These are phyloP conservation scores for Caranx ignobilis DNA, from an alignment of 2,113 vertebrate species.

Conservation along the genomic window DNA sequence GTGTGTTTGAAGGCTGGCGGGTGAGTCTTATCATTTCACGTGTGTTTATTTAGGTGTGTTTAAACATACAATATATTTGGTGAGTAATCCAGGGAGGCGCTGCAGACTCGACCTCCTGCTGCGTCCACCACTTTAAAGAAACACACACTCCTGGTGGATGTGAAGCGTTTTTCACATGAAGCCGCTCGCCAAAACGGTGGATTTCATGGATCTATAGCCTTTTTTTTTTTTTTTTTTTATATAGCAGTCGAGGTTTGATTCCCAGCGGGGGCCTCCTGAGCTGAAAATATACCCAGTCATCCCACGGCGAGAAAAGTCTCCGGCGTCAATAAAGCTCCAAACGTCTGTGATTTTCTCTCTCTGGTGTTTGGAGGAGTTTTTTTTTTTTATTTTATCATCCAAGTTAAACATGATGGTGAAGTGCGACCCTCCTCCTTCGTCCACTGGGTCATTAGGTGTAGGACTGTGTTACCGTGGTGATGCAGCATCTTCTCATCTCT, in stretches of 20 bases:
- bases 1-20: constrained; percentile 2
- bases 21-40: constrained; percentile 12
- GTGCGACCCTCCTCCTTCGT: constrained; percentile 50
- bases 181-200: constrained; percentile 31
- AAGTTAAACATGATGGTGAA: constrained; percentile 9
- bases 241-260: constrained; percentile 42
- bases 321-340: background rate
- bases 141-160: constrained; percentile 8
- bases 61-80: background rate
- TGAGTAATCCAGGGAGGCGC: constrained; percentile 11
- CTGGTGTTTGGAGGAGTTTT: background rate
- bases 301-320: constrained; percentile 13
- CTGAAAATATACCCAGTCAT: constrained; percentile 32
- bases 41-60: constrained; percentile 28
- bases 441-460: constrained; percentile 73
- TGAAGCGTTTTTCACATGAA: constrained; percentile 41
- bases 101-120: constrained; percentile 26
- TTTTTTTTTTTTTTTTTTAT: background rate
- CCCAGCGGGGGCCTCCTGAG: constrained; percentile 31
- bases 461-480: constrained; percentile 73
- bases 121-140: constrained; percentile 27
- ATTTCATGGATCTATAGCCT: constrained; percentile 50
- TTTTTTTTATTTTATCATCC: constrained; percentile 10
- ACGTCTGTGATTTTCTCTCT: constrained; percentile 21
- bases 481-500: constrained; percentile 73